Conservation (phyloP, 2,113 vertebrate genomes). For the Seriola dumerili region DNA sequence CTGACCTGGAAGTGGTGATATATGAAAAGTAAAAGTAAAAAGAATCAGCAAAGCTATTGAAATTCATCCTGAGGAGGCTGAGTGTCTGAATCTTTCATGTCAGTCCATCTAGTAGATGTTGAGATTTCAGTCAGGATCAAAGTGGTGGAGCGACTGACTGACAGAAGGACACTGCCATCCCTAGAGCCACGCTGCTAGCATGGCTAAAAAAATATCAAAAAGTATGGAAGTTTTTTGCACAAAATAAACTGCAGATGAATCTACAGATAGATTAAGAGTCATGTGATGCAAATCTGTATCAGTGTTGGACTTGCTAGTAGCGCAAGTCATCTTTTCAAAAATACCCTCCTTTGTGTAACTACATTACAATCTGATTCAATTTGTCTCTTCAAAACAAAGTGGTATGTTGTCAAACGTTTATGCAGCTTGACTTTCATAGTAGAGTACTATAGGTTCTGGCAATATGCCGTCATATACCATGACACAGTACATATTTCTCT, state of each 20-base stretch:
- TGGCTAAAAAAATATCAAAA: neutral
- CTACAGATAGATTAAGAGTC: neutral
- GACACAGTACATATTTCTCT: neutral
- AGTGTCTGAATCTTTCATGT: neutral
- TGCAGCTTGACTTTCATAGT: neutral
- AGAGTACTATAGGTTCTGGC: neutral
- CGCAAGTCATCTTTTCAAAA: neutral
- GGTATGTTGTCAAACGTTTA: neutral
- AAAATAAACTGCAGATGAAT: neutral
- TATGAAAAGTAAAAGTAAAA: neutral
- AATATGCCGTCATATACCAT: neutral
- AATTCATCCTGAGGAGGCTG: neutral
- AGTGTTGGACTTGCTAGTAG: neutral
- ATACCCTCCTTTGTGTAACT: neutral
- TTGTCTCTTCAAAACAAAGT: neutral
- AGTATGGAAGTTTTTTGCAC: neutral
- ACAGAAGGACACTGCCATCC: neutral
- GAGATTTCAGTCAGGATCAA: neutral
- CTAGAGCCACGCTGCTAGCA: neutral
- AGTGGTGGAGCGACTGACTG: neutral
- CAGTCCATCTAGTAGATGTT: neutral
- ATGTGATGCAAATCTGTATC: neutral
- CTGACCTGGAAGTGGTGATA: neutral
- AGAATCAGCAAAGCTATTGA: neutral
- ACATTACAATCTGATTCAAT: neutral